Percentiles rank a stretch among this genome's conserved stretches.
These are phyloP conservation scores for Helicolenus hilgendorfi DNA, from an alignment of 2,797 vertebrate species.

Conservation along the genomic window DNA sequence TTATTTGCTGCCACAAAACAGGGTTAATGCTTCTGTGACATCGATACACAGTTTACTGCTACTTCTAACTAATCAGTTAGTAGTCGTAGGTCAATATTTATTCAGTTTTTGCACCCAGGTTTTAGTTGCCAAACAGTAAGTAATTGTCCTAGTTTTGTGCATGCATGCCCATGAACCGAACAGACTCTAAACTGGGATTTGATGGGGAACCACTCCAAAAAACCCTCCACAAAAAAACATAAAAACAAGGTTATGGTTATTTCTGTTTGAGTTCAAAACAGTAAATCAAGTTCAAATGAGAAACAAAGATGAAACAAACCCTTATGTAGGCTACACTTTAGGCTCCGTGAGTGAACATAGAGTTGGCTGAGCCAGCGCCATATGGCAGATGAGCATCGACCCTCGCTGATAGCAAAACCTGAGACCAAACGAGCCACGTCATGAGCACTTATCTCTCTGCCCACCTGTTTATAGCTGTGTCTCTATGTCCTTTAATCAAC, in stretches of 20 bases:
- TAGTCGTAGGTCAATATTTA: neutral
- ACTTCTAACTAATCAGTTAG: neutral
- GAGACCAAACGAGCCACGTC: constrained; percentile 38
- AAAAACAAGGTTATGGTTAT: neutral
- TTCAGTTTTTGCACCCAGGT: neutral
- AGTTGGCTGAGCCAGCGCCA: constrained; percentile 31
- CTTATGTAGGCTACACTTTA: neutral
- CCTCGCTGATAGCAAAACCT: constrained; percentile 49
- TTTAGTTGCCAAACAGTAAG: neutral
- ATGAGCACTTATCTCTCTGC: constrained; percentile 47
- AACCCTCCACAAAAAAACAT: neutral
- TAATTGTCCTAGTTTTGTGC: neutral
- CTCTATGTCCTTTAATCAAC: constrained; percentile 35
- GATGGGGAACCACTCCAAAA: neutral
- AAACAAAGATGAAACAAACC: neutral
- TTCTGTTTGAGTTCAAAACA: constrained; percentile 12
- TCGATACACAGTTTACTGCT: neutral
- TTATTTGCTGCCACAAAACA: neutral
- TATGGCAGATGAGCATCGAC: constrained; percentile 52
- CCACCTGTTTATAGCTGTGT: constrained; percentile 50
- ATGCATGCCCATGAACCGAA: neutral
- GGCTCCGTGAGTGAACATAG: neutral
- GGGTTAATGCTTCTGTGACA: neutral
- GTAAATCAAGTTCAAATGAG: neutral
- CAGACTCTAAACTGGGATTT: neutral